Evolutionary conservation across 2,113 vertebrate genomes (phyloP).

Genomic region (Crypturellus undulatus): DNA sequence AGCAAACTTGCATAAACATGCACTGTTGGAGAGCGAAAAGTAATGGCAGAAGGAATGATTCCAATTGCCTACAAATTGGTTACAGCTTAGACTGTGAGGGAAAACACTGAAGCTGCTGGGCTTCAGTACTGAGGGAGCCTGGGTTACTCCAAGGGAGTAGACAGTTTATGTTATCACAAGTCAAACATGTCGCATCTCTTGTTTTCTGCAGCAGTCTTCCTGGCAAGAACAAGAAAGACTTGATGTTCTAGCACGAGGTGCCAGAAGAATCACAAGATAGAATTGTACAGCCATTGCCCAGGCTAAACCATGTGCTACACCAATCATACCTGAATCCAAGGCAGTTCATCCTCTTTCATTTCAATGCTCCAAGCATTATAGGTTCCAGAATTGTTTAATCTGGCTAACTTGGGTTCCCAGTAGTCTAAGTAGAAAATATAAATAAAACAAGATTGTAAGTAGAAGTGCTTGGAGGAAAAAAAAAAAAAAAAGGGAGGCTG

Average conservation of each 20-base stretch:
- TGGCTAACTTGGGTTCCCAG: slow-evolving; percentile 90
- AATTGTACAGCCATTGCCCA: background rate
- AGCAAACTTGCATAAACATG: background rate
- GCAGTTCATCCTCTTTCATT: background rate
- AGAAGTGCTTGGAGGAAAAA: background rate
- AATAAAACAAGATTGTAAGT: background rate
- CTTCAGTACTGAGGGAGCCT: background rate
- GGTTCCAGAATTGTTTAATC: slow-evolving; percentile 87
- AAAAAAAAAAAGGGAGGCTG: background rate
- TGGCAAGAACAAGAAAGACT: background rate
- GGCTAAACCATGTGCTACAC: background rate
- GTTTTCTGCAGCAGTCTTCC: background rate
- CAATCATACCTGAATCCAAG: slow-evolving; percentile 90
- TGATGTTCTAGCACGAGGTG: background rate
- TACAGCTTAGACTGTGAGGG: background rate
- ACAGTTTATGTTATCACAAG: background rate
- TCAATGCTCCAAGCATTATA: slow-evolving; percentile 94
- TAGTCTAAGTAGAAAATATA: slow-evolving; percentile 73
- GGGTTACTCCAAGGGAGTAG: background rate
- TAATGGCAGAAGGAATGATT: background rate
- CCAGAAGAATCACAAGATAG: background rate
- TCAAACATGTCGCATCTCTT: background rate
- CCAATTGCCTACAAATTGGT: background rate
- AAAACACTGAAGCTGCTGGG: background rate
- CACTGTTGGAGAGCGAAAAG: background rate